A percentile compares a stretch with the other conserved stretches of the same genome.
Evolutionary conservation across 2,797 vertebrate genomes (phyloP).

Genomic region (Sebastes jordani): DNA sequence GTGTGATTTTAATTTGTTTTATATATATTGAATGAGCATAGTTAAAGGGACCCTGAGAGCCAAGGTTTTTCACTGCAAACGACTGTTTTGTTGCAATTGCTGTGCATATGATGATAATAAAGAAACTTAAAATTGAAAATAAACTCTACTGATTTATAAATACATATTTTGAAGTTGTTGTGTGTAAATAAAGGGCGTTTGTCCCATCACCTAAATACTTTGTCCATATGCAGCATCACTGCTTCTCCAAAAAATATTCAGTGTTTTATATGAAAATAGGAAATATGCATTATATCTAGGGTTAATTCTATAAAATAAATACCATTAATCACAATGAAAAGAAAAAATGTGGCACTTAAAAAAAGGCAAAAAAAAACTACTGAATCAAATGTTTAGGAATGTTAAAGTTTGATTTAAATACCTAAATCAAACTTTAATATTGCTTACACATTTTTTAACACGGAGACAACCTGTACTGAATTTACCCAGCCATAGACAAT

Average conservation of each 20-base stretch:
- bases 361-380: background rate
- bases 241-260: background rate
- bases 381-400: no score
- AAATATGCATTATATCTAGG: background rate
- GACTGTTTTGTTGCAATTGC: no score
- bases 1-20: no score
- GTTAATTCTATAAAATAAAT: background rate
- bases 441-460: background rate
- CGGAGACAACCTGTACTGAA: background rate
- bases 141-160: background rate
- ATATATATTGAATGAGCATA: no score
- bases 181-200: background rate
- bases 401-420: no score
- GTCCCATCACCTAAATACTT: background rate
- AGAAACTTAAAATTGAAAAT: no score
- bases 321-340: background rate
- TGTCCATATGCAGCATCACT: no score
- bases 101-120: no score
- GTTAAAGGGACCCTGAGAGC: no score
- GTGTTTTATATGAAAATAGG: background rate
- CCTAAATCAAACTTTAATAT: background rate
- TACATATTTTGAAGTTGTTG: background rate
- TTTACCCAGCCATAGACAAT: background rate
- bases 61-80: no score
- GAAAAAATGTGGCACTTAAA: background rate